Evolutionary conservation across 2,113 vertebrate genomes (phyloP).

Genomic region (Taxidea taxus): DNA sequence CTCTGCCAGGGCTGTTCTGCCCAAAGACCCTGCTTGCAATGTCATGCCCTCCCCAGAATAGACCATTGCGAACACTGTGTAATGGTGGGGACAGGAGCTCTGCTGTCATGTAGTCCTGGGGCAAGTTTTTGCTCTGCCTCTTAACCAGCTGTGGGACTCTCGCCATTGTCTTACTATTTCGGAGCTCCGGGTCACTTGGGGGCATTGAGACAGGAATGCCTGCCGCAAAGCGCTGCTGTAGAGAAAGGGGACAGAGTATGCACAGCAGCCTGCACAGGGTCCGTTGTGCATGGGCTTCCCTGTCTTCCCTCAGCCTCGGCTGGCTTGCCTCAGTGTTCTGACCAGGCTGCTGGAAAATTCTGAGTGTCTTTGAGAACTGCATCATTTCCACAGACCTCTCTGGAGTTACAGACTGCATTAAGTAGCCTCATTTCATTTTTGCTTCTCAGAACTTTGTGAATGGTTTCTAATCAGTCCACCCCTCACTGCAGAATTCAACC

Average conservation of each 20-base stretch:
- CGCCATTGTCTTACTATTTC: not conserved
- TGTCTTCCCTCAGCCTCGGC: not conserved
- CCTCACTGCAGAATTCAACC: not conserved
- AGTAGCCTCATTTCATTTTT: not conserved
- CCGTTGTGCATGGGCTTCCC: too few relatives aligned
- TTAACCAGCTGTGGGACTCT: not conserved
- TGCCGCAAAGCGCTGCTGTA: not conserved
- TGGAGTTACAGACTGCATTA: not conserved
- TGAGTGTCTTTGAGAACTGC: not conserved
- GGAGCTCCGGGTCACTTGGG: not conserved
- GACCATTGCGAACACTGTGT: not conserved
- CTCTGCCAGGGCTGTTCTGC: not conserved
- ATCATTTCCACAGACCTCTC: not conserved
- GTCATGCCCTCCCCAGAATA: not conserved
- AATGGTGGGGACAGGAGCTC: not conserved
- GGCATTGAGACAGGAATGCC: not conserved
- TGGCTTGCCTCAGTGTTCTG: not conserved
- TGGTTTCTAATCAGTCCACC: not conserved
- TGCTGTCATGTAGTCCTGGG: not conserved
- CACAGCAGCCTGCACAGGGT: not conserved
- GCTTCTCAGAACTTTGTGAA: not conserved
- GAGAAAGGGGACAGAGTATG: not conserved
- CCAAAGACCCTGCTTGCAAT: not conserved
- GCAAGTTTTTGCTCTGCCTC: not conserved
- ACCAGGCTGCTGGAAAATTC: not conserved